A percentile compares a stretch with the other conserved stretches of the same genome.
Evolutionary conservation across 1,140 invertebrate genomes (phyloP).

Genomic region (Drosophila willistoni): DNA sequence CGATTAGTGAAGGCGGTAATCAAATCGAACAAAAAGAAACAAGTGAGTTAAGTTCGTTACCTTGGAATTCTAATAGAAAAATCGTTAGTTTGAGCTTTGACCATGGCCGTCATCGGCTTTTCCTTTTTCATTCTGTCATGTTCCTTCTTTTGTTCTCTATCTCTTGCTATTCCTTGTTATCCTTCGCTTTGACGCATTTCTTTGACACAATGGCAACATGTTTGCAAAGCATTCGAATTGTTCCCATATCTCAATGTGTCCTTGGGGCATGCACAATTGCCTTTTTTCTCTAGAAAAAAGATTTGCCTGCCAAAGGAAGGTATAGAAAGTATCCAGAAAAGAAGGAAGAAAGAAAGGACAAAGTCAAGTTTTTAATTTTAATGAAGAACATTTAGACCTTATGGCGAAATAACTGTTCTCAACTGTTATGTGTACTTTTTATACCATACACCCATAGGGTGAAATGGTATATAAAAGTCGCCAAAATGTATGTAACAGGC

Average conservation of each 20-base stretch:
- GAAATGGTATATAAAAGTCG: too few relatives aligned
- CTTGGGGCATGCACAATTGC: slow-evolving; percentile 30
- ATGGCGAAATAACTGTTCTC: too few relatives aligned
- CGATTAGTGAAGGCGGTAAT: slow-evolving; percentile 50
- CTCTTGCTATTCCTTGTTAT: slow-evolving; percentile 39
- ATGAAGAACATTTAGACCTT: neutral
- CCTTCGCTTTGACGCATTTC: slow-evolving; percentile 29
- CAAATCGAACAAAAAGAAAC: slow-evolving; percentile 15
- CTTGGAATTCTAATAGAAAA: slow-evolving; percentile 51
- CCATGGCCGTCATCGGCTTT: slow-evolving; percentile 30
- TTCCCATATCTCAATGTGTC: slow-evolving; percentile 38
- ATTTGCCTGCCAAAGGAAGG: neutral
- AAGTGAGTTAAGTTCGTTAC: neutral
- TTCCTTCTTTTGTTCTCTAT: slow-evolving; percentile 44
- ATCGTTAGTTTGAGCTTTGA: slow-evolving; percentile 44
- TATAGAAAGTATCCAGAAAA: neutral
- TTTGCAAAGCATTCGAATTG: slow-evolving; percentile 39
- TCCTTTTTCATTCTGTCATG: slow-evolving; percentile 39
- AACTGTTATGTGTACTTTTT: too few relatives aligned
- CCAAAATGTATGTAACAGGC: too few relatives aligned
- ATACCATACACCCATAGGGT: too few relatives aligned
- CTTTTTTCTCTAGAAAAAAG: neutral
- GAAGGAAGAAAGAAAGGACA: neutral
- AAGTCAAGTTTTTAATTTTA: neutral
- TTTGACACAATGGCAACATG: slow-evolving; percentile 47